These are phyloP conservation scores for Seriola aureovittata DNA, from an alignment of 2,113 vertebrate genomes.

Conservation along the genomic window DNA sequence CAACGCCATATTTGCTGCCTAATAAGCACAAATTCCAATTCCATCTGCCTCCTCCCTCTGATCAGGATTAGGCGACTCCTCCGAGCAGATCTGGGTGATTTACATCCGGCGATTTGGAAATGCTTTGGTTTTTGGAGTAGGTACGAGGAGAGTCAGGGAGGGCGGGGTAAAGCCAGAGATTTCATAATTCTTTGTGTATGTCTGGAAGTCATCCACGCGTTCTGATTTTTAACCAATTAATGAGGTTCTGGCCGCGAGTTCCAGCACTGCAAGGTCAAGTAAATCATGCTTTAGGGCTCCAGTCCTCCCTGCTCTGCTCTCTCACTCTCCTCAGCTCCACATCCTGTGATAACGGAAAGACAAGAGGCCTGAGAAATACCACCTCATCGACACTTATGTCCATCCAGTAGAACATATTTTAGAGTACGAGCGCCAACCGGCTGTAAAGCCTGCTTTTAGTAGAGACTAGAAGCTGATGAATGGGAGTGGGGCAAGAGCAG, in stretches of 20 bases:
- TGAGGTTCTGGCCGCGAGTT: constrained; percentile 94
- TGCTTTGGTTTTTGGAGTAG: constrained; percentile 83
- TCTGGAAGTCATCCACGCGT: constrained; percentile 96
- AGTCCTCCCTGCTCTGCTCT: constrained; percentile 83
- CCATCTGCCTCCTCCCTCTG: constrained; percentile 91
- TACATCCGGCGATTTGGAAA: constrained; percentile 91
- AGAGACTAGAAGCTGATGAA: constrained; percentile 94
- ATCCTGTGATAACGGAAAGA: constrained; percentile 90
- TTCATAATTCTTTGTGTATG: constrained; percentile 95
- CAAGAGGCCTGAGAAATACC: constrained; percentile 92
- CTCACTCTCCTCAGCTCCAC: constrained; percentile 87
- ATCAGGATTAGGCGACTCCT: constrained; percentile 92
- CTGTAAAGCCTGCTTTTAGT: constrained; percentile 92
- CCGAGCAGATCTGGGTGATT: constrained; percentile 91
- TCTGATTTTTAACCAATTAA: constrained; percentile 97
- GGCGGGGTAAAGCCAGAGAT: constrained; percentile 83
- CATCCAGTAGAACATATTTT: constrained; percentile 92
- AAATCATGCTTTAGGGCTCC: constrained; percentile 93
- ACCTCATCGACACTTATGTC: constrained; percentile 92
- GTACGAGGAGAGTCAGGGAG: constrained; percentile 77
- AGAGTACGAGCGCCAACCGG: constrained; percentile 86
- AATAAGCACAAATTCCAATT: constrained; percentile 93
- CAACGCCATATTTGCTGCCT: constrained; percentile 93
- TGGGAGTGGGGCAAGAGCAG: constrained; percentile 89
- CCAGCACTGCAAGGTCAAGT: constrained; percentile 94